Evolutionary conservation across 2,888 invertebrate species (phyloP).

Genomic region (Macaria notata): DNA sequence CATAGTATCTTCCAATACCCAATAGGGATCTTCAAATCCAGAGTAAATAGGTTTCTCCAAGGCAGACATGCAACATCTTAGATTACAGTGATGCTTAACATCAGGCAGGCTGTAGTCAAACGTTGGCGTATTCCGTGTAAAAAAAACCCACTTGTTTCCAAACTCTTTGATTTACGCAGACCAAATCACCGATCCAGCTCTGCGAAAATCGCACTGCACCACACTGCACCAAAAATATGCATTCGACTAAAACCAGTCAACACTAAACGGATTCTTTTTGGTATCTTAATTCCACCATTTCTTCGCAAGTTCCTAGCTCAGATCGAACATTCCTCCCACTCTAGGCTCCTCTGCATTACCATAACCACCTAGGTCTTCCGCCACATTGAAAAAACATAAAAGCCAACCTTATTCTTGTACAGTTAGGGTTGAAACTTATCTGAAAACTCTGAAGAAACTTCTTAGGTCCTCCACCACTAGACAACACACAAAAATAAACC

Average conservation of each 20-base stretch:
- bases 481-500: not conserved
- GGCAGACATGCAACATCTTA: too few species aligned
- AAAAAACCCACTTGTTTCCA: too few species aligned
- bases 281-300: conserved; percentile 16
- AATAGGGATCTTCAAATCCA: too few species aligned
- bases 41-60: too few species aligned
- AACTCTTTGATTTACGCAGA: too few species aligned
- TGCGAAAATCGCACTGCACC: conserved; percentile 9
- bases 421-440: not conserved
- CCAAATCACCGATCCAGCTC: too few species aligned
- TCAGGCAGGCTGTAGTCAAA: too few species aligned
- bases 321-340: conserved; percentile 23
- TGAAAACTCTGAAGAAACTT: conserved; percentile 39
- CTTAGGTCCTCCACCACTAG: conserved; percentile 1
- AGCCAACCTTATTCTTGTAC: not conserved
- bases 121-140: too few species aligned
- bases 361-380: conserved; percentile 23
- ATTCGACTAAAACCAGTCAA: not conserved
- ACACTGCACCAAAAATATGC: not conserved
- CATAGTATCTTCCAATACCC: too few species aligned
- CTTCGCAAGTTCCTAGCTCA: conserved; percentile 8
- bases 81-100: too few species aligned
- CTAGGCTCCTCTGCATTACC: conserved; percentile 25
- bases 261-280: conserved; percentile 1
- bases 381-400: conserved; percentile 1